Base-by-base conservation (phyloP, 2,113 vertebrate genomes). In the Lophochroa leadbeateri region DNA sequence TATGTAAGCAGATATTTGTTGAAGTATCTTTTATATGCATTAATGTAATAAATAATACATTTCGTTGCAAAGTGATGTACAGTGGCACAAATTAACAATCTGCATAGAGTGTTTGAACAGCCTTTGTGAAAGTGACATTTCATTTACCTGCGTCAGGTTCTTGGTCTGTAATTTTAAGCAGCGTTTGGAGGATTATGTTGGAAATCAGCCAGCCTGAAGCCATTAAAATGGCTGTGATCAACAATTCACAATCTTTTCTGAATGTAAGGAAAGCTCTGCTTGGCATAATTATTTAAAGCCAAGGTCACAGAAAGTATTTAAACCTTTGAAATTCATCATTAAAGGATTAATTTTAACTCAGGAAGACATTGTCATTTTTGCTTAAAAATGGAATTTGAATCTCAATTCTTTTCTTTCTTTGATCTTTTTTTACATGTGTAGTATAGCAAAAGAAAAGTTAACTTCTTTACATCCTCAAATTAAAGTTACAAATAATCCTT, bases 301-400 rank as follows among this genome's bases (percentile, higher is more conserved):
- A 98, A 97, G 97, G 98, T 98, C 97, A 98, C 63, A 96, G 97
- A 96, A 98, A 97, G 97, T 98, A 98, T 97, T 98, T 97, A 97
- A 97, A 98, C 97, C 97, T 98, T 98, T 98, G 97, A 98, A 98
- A 98, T 97, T 98, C 98, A 97, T 98, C 98, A 98, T 98, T 98
- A 98, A 98, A 97, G 97, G 98, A 98, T 98, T 98, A 98, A 98
- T 98, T 98, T 97, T 98, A 98, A 98, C 97, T 98, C 97, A 97
- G 94, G 97, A 98, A 97, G 98, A 98, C 97, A 97, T 97, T 97
- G 97, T 98, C 97, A 98, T 98, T 98, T 98, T 96, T 97, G 96
- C 98, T 98, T 97, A 97, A 98, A 98, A 98, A 98, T 97, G 97
- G 90, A 97, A 97, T 98, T 98, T 97, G 97, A 97, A 97, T 98